A percentile compares a stretch with the other conserved stretches of the same genome.
Conservation (phyloP, 2,113 vertebrate species). For the Cnemophilus loriae region DNA sequence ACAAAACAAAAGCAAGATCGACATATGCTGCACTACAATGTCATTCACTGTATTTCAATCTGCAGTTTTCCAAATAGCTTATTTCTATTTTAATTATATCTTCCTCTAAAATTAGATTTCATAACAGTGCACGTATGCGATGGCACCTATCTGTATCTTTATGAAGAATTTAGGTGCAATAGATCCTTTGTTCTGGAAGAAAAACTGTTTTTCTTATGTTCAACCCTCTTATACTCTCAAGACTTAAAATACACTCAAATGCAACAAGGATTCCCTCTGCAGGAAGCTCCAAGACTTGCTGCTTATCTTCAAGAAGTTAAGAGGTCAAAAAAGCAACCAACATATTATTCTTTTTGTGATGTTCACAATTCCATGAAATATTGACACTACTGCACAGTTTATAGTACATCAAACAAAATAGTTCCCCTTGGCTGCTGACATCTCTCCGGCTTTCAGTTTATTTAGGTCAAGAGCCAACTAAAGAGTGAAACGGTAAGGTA, state of each 20-base stretch:
- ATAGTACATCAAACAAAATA: not conserved
- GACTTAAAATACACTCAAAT: not conserved
- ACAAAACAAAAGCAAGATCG: not conserved
- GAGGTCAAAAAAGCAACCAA: not conserved
- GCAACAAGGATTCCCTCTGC: not conserved
- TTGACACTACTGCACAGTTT: not conserved
- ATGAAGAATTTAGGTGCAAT: not conserved
- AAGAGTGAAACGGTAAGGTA: not conserved
- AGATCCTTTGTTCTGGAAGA: not conserved
- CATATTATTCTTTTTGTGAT: not conserved
- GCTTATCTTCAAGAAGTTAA: not conserved
- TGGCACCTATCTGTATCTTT: not conserved
- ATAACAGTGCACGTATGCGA: not conserved
- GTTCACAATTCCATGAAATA: not conserved
- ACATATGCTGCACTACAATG: not conserved
- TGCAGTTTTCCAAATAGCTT: not conserved
- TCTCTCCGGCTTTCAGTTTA: not conserved
- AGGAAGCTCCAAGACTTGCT: not conserved
- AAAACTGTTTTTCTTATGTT: not conserved
- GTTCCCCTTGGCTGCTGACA: not conserved
- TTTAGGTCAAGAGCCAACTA: not conserved
- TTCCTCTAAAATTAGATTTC: not conserved
- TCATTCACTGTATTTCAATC: not conserved
- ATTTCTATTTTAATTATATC: not conserved
- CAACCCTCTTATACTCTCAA: not conserved